phyloP scores from a whole-genome alignment of 2,888 invertebrate species.

The Drosophila nr. fundita region DNA sequence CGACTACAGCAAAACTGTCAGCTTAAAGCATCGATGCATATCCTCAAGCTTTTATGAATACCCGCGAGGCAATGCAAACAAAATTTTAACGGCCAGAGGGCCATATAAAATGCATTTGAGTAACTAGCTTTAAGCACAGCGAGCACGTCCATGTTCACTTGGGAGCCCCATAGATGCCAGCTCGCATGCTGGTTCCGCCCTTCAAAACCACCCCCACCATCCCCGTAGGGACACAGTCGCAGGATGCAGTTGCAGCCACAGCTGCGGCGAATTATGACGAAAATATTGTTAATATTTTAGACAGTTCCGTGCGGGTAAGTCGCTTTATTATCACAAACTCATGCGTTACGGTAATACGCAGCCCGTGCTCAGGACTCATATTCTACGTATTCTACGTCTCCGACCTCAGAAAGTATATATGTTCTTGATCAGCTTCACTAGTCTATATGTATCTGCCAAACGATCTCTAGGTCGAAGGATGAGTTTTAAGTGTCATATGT shows the following conservation, averaged over 20 bases:
- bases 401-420: not conserved
- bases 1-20: constrained; percentile 46
- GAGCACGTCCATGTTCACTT: constrained; percentile 71
- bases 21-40: constrained; percentile 61
- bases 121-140: constrained; percentile 70
- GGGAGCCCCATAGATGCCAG: constrained; percentile 46
- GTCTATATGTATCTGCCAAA: not conserved
- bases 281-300: constrained; percentile 43
- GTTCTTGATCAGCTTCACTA: not conserved
- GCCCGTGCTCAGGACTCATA: constrained; percentile 11
- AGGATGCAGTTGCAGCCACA: constrained; percentile 29
- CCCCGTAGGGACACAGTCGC: constrained; percentile 2
- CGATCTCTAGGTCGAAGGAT: not conserved
- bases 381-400: not conserved
- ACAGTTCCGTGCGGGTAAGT: constrained; percentile 13
- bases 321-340: constrained; percentile 30
- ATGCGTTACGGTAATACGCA: constrained; percentile 33
- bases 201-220: not conserved
- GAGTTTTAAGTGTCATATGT: not conserved
- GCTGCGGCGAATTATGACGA: constrained; percentile 27
- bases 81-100: constrained; percentile 63
- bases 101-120: constrained; percentile 76
- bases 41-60: constrained; percentile 65
- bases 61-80: constrained; percentile 69
- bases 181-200: not conserved